These are phyloP conservation scores for Trochalopteron elliotii DNA, from an alignment of 2,113 vertebrate species.

Conservation along the genomic window DNA sequence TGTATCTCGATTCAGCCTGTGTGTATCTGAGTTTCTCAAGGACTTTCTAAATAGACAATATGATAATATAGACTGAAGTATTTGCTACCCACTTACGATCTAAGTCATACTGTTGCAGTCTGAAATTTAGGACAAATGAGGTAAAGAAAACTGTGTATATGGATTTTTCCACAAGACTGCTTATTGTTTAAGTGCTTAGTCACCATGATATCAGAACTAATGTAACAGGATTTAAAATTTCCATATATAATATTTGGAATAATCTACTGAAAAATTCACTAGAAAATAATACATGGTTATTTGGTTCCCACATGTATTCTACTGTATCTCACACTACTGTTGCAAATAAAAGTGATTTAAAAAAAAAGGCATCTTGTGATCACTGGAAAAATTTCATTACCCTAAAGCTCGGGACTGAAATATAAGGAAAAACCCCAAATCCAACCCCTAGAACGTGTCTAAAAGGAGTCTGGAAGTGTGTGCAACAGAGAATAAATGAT, in stretches of 20 bases:
- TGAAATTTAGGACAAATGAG: conserved; percentile 57
- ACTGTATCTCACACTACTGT: conserved; percentile 45
- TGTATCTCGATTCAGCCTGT: neutral
- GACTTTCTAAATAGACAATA: conserved; percentile 33
- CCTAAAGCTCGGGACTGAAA: neutral
- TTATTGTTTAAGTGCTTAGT: conserved; percentile 56
- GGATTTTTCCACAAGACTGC: conserved; percentile 43
- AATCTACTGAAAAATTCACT: conserved; percentile 57
- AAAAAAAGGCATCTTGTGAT: neutral
- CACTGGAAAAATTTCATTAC: neutral
- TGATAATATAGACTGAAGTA: conserved; percentile 17
- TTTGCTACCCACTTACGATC: conserved; percentile 25
- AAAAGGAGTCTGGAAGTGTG: neutral
- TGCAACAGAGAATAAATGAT: neutral
- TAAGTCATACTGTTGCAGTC: conserved; percentile 5
- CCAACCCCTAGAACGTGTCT: neutral
- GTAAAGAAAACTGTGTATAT: conserved; percentile 32
- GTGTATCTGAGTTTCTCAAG: conserved; percentile 27
- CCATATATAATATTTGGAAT: conserved; percentile 55
- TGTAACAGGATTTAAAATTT: conserved; percentile 44
- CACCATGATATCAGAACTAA: conserved; percentile 51
- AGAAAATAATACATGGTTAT: neutral
- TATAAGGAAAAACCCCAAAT: neutral
- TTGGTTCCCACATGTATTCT: conserved; percentile 25
- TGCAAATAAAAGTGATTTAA: conserved; percentile 73